These are phyloP conservation scores for Junonia oenone DNA, from an alignment of 2,888 invertebrate species.

Conservation along the genomic window DNA sequence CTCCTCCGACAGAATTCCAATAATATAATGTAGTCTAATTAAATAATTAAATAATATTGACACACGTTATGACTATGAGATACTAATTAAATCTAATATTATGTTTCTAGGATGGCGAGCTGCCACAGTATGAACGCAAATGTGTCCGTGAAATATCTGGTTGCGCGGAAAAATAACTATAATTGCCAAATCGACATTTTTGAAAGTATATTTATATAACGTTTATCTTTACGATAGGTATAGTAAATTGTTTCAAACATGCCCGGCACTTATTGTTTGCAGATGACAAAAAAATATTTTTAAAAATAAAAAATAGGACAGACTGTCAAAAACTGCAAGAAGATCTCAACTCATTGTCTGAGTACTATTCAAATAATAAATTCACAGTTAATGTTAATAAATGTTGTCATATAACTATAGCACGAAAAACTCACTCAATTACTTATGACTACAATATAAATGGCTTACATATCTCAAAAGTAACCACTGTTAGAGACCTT, in stretches of 20 bases:
- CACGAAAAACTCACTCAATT: neutral
- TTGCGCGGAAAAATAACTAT: no score
- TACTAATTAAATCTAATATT: no score
- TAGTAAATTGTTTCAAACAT: constrained; percentile 7
- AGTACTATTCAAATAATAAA: constrained; percentile 7
- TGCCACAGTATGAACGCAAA: no score
- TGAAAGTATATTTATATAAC: no score
- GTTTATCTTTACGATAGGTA: constrained; percentile 25
- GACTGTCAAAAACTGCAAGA: constrained; percentile 15
- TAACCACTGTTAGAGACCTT: neutral
- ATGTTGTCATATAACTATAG: neutral
- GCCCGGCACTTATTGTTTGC: constrained; percentile 13
- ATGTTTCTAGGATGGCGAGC: no score
- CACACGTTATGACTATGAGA: neutral
- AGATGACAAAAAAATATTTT: constrained; percentile 22
- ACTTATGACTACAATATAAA: neutral
- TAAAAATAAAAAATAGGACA: neutral
- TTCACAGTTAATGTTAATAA: constrained; percentile 11
- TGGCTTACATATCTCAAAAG: neutral
- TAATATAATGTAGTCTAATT: neutral
- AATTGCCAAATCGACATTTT: no score
- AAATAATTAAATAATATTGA: constrained; percentile 2
- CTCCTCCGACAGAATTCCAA: constrained; percentile 9
- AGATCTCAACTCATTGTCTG: neutral
- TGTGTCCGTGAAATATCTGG: no score